Base-by-base conservation (phyloP, 2,888 invertebrate species). In the Oeneis ivallda region DNA sequence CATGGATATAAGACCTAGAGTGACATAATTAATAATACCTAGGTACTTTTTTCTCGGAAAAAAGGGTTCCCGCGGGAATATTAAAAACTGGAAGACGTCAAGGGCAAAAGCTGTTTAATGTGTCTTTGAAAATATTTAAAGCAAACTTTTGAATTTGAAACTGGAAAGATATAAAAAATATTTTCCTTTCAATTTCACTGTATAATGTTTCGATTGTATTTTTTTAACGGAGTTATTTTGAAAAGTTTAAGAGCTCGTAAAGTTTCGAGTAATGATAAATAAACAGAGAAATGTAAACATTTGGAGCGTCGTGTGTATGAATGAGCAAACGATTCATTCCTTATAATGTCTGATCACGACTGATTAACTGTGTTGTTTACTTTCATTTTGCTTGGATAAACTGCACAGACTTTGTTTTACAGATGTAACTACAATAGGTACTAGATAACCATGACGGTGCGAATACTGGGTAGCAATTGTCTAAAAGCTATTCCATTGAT, bases 331-430 rank as follows among this genome's bases (percentile, higher is more conserved):
- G 71, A 72, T 70, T 68, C 67, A 67, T 70, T 64, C 57, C 63
- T 68, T 53, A 49, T 65, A 5, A 26, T 26, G 68, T 70, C 45
- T 58, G 58, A 59, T 59, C 34, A 15, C 34, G 34, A 17, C 67
- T 72, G 70, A 72, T 69, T 70, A 68, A 68, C 69, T 67, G 67
- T 66, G 54, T 63, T 72, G 69, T 71, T 72, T 68, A 68, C 63
- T 62, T 69, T 62, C 64, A 64, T 69, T 62, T 62, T 56, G 62
- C 47, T 60, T 50, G 50, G 56, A 56, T 62, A 53, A 13, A 6
- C 54, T 4, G 26, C 26, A 5, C 26, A 26, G 26, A 26, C 26
- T 26, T 26, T 26, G 26, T 26, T 26, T 26, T 26, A 26, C 5
- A 26, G 26, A 26, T 26, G 26, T n/a, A n/a, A n/a, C n/a, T n/a